These are phyloP conservation scores for Podarcis muralis DNA, from an alignment of 2,113 vertebrate species.

Conservation along the genomic window DNA sequence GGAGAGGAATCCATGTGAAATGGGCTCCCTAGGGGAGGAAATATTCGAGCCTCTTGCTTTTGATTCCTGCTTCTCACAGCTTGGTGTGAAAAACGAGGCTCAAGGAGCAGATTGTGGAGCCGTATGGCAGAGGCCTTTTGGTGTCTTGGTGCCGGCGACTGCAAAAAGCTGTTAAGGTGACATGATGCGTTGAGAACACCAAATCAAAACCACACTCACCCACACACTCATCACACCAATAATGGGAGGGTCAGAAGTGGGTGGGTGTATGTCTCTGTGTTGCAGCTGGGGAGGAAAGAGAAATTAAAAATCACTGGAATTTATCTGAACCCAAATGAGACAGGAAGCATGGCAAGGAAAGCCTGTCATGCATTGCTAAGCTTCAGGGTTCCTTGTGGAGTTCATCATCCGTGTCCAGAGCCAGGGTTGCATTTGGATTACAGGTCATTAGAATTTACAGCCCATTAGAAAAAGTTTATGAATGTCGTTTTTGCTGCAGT, in stretches of 20 bases:
- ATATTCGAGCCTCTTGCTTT: neutral
- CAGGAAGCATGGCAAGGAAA: neutral
- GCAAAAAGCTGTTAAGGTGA: neutral
- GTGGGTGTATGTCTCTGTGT: no score
- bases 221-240: neutral
- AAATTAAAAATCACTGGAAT: neutral
- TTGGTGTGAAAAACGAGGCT: neutral
- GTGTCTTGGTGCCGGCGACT: neutral
- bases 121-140: fast-evolving
- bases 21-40: neutral
- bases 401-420: neutral
- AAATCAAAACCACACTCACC: neutral
- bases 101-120: neutral
- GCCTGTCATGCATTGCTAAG: neutral
- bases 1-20: no score
- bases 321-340: conserved; percentile 14
- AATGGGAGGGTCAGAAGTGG: neutral
- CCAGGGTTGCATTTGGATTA: neutral
- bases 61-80: neutral
- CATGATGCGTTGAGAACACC: neutral
- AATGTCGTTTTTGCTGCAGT: neutral
- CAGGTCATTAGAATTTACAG: conserved; percentile 26
- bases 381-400: conserved; percentile 16
- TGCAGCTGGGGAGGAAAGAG: neutral
- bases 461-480: conserved; percentile 13